Evolutionary conservation across 2,797 vertebrate genomes (phyloP).

Genomic region (Nothura maculosa): DNA sequence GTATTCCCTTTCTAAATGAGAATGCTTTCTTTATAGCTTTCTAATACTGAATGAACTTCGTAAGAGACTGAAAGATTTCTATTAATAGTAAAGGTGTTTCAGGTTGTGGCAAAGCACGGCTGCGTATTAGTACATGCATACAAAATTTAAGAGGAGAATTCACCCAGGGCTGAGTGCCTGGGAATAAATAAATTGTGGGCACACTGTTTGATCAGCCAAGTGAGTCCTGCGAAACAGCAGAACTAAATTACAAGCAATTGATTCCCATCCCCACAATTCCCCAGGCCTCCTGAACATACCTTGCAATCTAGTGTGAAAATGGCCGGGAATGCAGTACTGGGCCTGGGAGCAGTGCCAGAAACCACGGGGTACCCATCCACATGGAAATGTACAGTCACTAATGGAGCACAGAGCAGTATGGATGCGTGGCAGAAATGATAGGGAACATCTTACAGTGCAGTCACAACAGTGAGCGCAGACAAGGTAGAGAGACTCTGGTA

Average conservation of each 20-base stretch:
- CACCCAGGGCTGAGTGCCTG: neutral
- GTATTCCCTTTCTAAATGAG: neutral
- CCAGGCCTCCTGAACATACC: neutral
- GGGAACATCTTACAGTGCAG: conserved; percentile 1
- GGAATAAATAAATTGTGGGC: neutral
- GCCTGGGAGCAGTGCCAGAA: conserved; percentile 7
- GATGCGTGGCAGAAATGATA: conserved; percentile 38
- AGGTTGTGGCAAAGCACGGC: rapidly evolving
- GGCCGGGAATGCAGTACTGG: conserved; percentile 3
- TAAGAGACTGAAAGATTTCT: neutral
- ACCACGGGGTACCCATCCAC: neutral
- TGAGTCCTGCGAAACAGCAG: neutral
- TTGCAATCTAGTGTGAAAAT: neutral
- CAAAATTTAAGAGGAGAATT: neutral
- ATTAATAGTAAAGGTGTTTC: neutral
- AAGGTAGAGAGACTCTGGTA: conserved; percentile 17
- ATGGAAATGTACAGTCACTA: conserved; percentile 53
- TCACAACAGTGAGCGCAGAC: conserved; percentile 7
- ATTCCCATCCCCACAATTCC: neutral
- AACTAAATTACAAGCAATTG: neutral
- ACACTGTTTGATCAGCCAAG: neutral
- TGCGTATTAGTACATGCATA: neutral
- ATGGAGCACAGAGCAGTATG: neutral
- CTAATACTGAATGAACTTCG: neutral
- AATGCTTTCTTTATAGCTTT: neutral